These are phyloP conservation scores for Cyanocitta stelleri DNA, from an alignment of 2,113 vertebrate genomes.

Conservation along the genomic window DNA sequence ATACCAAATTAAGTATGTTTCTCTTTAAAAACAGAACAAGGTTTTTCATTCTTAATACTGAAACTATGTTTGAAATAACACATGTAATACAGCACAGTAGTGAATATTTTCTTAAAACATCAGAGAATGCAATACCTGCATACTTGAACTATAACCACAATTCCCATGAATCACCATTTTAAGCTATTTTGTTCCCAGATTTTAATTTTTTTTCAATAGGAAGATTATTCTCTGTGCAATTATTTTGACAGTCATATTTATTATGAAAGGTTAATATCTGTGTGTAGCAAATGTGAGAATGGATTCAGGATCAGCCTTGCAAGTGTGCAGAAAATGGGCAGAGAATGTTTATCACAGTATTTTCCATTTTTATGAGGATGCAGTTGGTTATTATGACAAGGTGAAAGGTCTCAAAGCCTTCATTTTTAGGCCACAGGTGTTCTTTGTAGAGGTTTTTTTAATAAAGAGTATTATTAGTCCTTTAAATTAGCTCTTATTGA, in stretches of 20 bases:
- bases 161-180: neutral
- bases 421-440: conserved; percentile 61
- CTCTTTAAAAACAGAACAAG: neutral
- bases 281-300: neutral
- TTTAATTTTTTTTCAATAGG: neutral
- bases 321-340: conserved; percentile 19
- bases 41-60: neutral
- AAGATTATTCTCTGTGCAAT: neutral
- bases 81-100: neutral
- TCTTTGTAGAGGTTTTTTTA: conserved; percentile 52
- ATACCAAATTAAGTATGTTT: neutral
- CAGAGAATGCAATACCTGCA: neutral
- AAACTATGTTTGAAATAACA: neutral
- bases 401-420: conserved; percentile 54
- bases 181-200: neutral
- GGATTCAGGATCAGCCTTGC: neutral
- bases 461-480: conserved; percentile 67
- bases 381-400: conserved; percentile 55
- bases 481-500: conserved; percentile 66
- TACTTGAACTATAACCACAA: neutral
- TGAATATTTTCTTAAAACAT: neutral
- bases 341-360: conserved; percentile 40
- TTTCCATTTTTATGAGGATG: conserved; percentile 58
- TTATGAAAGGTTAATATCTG: neutral
- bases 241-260: neutral